phyloP scores from a whole-genome alignment of 2,888 invertebrate genomes.

The Peribatodes rhomboidaria region DNA sequence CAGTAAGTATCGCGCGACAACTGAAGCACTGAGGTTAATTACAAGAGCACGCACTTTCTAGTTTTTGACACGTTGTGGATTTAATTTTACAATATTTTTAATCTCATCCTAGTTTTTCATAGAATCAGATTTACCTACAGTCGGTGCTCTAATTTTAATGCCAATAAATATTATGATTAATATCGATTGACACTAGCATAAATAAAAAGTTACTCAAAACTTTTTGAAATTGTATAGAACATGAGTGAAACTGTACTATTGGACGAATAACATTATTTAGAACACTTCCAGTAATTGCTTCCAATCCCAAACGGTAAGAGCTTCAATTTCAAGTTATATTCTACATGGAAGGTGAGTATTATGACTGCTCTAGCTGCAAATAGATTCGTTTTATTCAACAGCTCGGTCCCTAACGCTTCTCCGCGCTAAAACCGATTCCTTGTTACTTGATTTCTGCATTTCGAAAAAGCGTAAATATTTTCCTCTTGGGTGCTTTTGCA shows the following conservation, averaged over 20 bases:
- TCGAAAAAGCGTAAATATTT: conserved; percentile 86
- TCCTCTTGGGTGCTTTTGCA: conserved; percentile 80
- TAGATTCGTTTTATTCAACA: conserved; percentile 77
- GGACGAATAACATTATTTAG: background rate
- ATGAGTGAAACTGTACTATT: too few relatives aligned
- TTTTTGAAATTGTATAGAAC: too few relatives aligned
- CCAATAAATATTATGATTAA: too few relatives aligned
- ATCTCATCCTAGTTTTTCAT: too few relatives aligned
- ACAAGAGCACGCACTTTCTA: too few relatives aligned
- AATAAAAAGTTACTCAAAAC: too few relatives aligned
- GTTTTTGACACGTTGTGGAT: too few relatives aligned
- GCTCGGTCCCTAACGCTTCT: conserved; percentile 74
- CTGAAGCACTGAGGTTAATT: too few relatives aligned
- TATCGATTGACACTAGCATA: too few relatives aligned
- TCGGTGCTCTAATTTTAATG: too few relatives aligned
- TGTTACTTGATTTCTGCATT: conserved; percentile 86
- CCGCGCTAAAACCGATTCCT: conserved; percentile 84
- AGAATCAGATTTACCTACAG: too few relatives aligned
- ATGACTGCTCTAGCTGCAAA: conserved; percentile 62
- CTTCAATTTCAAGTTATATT: conserved; percentile 70
- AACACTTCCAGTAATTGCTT: background rate
- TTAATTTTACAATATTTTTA: too few relatives aligned
- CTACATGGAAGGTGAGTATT: conserved; percentile 73
- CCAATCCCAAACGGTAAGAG: conserved; percentile 12
- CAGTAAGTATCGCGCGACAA: background rate